These are phyloP conservation scores for Saguinus imperator DNA, from an alignment of 2,113 vertebrate genomes.

Conservation along the genomic window DNA sequence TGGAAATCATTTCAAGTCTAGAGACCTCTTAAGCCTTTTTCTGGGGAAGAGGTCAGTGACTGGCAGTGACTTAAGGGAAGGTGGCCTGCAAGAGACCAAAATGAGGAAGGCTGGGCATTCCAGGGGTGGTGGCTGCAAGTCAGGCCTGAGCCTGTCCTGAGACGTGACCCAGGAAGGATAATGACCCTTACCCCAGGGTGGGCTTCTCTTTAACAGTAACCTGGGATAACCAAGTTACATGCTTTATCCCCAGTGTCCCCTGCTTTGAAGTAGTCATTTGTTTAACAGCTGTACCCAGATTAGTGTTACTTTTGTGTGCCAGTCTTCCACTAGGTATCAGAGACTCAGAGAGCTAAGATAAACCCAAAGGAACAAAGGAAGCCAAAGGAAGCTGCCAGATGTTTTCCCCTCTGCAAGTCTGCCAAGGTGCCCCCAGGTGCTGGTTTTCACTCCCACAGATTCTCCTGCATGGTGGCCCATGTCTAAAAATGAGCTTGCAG, in stretches of 20 bases:
- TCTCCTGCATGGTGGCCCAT: background rate
- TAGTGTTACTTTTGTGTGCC: background rate
- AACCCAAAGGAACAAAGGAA: background rate
- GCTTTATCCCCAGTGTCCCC: background rate
- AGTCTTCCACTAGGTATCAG: constrained; percentile 17
- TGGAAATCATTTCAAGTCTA: background rate
- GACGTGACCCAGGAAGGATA: background rate
- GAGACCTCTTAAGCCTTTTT: background rate
- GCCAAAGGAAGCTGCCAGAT: background rate
- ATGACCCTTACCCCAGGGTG: background rate
- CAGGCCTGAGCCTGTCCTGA: background rate
- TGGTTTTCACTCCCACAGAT: fast-evolving
- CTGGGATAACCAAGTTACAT: background rate
- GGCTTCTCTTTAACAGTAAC: constrained; percentile 9
- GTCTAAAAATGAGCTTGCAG: fast-evolving
- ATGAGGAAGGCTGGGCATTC: constrained; percentile 8
- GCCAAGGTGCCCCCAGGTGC: background rate
- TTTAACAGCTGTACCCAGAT: background rate
- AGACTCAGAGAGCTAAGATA: background rate
- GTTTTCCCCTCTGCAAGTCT: background rate
- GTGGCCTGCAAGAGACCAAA: constrained; percentile 45
- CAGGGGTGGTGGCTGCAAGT: background rate
- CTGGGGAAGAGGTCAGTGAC: constrained; percentile 71
- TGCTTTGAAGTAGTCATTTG: background rate
- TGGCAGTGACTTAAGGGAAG: constrained; percentile 58